phyloP scores from a whole-genome alignment of 1,140 invertebrate species.

The Orussus abietinus region DNA sequence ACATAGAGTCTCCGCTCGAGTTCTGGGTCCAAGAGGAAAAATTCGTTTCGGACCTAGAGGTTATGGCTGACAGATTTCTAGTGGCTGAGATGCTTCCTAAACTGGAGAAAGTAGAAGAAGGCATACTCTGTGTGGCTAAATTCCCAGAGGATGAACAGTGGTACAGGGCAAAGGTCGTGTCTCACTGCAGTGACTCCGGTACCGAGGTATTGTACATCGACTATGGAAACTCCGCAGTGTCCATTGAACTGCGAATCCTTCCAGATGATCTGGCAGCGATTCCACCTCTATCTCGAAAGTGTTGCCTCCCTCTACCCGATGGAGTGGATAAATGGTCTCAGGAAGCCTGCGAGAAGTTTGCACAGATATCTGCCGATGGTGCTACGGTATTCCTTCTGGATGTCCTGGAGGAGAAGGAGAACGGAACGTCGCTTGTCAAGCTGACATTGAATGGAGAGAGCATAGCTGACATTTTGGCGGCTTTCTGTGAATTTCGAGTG shows the following conservation, averaged over 20 bases:
- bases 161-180: conserved; percentile 58
- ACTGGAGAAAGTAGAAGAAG: conserved; percentile 51
- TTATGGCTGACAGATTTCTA: conserved; percentile 55
- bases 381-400: conserved; percentile 42
- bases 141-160: conserved; percentile 62
- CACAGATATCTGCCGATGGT: conserved; percentile 35
- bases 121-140: conserved; percentile 60
- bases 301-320: conserved; percentile 34
- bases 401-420: conserved; percentile 55
- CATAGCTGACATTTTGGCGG: conserved; percentile 53
- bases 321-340: conserved; percentile 36
- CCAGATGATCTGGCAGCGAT: conserved; percentile 38
- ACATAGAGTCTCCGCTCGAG: conserved; percentile 57
- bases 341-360: conserved; percentile 32
- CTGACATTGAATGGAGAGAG: conserved; percentile 61
- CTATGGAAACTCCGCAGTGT: conserved; percentile 55
- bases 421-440: conserved; percentile 63
- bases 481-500: conserved; percentile 8
- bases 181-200: conserved; percentile 26
- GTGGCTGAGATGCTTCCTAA: conserved; percentile 53
- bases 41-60: conserved; percentile 54
- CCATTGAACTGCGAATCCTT: conserved; percentile 40
- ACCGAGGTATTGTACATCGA: conserved; percentile 57
- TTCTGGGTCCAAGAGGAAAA: conserved; percentile 65
- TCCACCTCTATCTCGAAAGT: conserved; percentile 44